These are phyloP conservation scores for Acanthopleura granulata DNA, from an alignment of 2,888 invertebrate species.

Conservation along the genomic window DNA sequence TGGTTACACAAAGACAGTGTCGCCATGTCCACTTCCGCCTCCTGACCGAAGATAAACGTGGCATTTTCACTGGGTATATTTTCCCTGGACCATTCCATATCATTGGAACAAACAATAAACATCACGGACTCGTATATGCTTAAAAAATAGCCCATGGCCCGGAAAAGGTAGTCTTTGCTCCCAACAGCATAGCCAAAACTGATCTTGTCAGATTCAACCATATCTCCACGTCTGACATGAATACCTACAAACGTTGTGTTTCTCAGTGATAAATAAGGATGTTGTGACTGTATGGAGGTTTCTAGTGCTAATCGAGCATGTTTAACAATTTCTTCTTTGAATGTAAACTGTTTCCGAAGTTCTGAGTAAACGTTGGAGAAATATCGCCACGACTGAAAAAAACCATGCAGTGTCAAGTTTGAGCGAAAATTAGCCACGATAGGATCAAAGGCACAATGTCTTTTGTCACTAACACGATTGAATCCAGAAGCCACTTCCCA, in stretches of 20 bases:
- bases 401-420: constrained; percentile 21
- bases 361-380: constrained; percentile 32
- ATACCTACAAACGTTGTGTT: constrained; percentile 31
- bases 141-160: constrained; percentile 40
- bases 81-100: constrained; percentile 37
- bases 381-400: constrained; percentile 51
- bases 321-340: constrained; percentile 30
- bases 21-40: constrained; percentile 38
- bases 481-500: not conserved
- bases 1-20: constrained; percentile 61
- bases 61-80: constrained; percentile 24
- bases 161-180: constrained; percentile 31
- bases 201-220: constrained; percentile 25
- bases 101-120: constrained; percentile 45
- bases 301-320: constrained; percentile 26
- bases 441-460: too few relatives aligned
- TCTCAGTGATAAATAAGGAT: not conserved
- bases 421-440: not conserved
- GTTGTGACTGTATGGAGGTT: constrained; percentile 17
- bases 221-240: constrained; percentile 46
- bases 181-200: constrained; percentile 42
- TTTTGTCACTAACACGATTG: not conserved
- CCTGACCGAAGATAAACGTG: constrained; percentile 26
- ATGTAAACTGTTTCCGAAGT: constrained; percentile 36
- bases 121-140: constrained; percentile 30